Evolutionary conservation across 2,888 invertebrate genomes (phyloP).

Genomic region (Sussaba pulchella): DNA sequence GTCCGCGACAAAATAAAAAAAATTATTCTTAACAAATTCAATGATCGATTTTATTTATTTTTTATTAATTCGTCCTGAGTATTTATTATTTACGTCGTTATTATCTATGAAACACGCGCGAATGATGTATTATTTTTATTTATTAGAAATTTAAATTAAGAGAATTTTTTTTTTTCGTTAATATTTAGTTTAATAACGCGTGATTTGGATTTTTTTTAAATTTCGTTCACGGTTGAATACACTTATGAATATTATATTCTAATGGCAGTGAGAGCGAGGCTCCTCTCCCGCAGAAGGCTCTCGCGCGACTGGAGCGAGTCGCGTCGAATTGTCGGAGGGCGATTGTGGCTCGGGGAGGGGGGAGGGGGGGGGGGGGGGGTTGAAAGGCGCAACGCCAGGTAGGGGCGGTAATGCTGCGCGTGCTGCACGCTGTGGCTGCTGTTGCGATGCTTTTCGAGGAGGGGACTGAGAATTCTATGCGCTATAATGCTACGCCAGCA

Average conservation of each 20-base stretch:
- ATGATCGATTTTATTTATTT: too few species aligned
- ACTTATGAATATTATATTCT: conserved; percentile 72
- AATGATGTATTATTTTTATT: too few species aligned
- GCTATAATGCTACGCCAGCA: conserved; percentile 40
- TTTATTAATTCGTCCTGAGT: too few species aligned
- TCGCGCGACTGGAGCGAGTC: conserved; percentile 82
- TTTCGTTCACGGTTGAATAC: conserved; percentile 37
- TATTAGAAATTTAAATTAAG: too few species aligned
- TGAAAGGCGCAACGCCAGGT: conserved; percentile 73
- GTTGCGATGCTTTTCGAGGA: conserved; percentile 7
- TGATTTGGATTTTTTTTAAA: not conserved
- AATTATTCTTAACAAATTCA: too few species aligned
- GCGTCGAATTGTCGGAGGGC: conserved; percentile 71
- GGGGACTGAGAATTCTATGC: conserved; percentile 37
- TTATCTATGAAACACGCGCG: too few species aligned
- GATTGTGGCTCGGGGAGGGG: not conserved
- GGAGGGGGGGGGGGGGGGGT: conserved; percentile 58
- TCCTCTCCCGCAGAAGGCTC: conserved; percentile 83
- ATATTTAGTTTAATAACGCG: too few species aligned
- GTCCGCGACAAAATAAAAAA: too few species aligned
- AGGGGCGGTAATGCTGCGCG: conserved; percentile 73
- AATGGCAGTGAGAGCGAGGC: conserved; percentile 76
- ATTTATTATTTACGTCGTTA: too few species aligned
- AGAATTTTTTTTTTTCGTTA: too few species aligned
- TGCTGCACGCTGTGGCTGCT: conserved; percentile 37